phyloP scores from a whole-genome alignment of 2,113 vertebrate species.

The Tonatia bakeri region DNA sequence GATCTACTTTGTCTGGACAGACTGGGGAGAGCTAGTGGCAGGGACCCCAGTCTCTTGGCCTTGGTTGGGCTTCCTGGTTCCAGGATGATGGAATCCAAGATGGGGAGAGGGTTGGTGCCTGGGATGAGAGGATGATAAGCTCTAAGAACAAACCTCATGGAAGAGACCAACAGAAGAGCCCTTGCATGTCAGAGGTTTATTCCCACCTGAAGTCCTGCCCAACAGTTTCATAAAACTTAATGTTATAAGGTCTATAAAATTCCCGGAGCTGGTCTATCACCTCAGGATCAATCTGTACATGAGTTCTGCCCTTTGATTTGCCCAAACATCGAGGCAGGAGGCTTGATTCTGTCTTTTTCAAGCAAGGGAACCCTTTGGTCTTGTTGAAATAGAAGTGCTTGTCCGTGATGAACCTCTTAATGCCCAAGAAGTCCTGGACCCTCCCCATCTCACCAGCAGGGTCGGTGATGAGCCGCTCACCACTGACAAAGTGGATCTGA shows the following conservation, averaged over 20 bases:
- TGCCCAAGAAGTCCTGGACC: slow-evolving; percentile 95
- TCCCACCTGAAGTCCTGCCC: slow-evolving; percentile 98
- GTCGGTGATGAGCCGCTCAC: slow-evolving; percentile 93
- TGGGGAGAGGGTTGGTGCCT: background rate
- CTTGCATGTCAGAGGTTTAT: background rate
- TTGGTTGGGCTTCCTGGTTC: background rate
- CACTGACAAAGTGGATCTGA: slow-evolving; percentile 97
- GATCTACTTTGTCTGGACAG: background rate
- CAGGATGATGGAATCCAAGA: background rate
- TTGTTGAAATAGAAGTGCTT: slow-evolving; percentile 99
- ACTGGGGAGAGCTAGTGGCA: background rate
- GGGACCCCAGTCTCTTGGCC: background rate
- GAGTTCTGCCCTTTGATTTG: slow-evolving; percentile 96
- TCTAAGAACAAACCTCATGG: background rate
- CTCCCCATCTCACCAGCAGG: slow-evolving; percentile 94
- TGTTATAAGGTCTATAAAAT: slow-evolving; percentile 96
- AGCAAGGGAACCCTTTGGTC: slow-evolving; percentile 97
- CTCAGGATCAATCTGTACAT: slow-evolving; percentile 95
- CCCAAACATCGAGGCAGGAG: slow-evolving; percentile 92
- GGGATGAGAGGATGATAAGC: background rate
- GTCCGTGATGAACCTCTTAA: slow-evolving; percentile 92
- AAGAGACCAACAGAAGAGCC: slow-evolving; percentile 15
- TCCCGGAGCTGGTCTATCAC: slow-evolving; percentile 95
- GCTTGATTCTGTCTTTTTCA: slow-evolving; percentile 90
- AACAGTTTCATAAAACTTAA: slow-evolving; percentile 95